Evolutionary conservation across 64 coral and sea anemone species (phyloP).

Genomic region (Montipora capricornis): DNA sequence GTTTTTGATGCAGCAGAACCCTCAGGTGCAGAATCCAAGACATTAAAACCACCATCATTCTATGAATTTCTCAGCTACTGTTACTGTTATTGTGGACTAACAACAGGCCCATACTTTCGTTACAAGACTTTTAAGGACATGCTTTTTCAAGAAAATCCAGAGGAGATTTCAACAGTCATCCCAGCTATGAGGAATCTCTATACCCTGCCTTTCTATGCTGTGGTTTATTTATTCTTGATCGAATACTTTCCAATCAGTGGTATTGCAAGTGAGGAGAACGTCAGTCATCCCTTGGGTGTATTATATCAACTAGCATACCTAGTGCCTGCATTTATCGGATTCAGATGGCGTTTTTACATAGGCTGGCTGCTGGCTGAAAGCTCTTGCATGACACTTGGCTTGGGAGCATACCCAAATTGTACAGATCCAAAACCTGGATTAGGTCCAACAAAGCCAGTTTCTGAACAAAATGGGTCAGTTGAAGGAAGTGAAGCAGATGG

Average conservation of each 20-base stretch:
- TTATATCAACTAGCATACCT: conserved; percentile 85
- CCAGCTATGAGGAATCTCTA: conserved; percentile 77
- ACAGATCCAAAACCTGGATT: conserved; percentile 86
- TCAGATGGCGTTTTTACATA: conserved; percentile 96
- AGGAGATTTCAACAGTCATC: conserved; percentile 76
- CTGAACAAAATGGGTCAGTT: conserved; percentile 46
- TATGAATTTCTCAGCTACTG: conserved; percentile 91
- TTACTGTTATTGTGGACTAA: conserved; percentile 92
- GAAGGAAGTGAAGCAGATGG: conserved; percentile 17
- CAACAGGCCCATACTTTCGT: conserved; percentile 94
- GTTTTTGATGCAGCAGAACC: conserved; percentile 82
- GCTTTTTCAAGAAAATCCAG: conserved; percentile 79
- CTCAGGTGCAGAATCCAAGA: conserved; percentile 24
- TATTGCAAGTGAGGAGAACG: conserved; percentile 72
- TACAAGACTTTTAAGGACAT: conserved; percentile 97
- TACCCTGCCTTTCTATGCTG: conserved; percentile 60
- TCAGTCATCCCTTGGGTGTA: conserved; percentile 85
- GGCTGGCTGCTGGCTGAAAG: conserved; percentile 97
- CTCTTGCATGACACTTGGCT: conserved; percentile 84
- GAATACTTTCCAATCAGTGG: conserved; percentile 88
- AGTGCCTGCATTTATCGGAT: conserved; percentile 90
- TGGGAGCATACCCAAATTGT: conserved; percentile 91
- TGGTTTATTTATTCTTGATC: conserved; percentile 75
- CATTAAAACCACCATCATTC: conserved; percentile 59
- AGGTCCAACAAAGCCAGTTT: conserved; percentile 78